A percentile compares a stretch with the other conserved stretches of the same genome.
Conservation (phyloP, 2,797 vertebrate species). For the Pampus argenteus region DNA sequence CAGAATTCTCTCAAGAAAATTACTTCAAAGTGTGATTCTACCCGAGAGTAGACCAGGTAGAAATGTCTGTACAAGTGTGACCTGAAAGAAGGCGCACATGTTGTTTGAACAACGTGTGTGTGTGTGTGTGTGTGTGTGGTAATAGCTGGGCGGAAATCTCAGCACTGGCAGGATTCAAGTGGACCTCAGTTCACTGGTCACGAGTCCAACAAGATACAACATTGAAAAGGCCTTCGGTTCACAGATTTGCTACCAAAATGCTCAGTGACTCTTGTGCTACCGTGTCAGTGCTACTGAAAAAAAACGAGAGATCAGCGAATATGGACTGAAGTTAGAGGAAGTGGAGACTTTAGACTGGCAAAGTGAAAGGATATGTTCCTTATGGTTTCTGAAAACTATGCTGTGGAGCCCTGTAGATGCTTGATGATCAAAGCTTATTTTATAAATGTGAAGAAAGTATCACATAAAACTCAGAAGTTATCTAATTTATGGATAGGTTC, state of each 20-base stretch:
- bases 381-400: neutral
- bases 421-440: neutral
- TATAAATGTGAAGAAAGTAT: neutral
- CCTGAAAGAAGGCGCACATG: neutral
- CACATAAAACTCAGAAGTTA: neutral
- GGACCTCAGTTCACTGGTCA: conserved; percentile 20
- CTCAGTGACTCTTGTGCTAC: conserved; percentile 33
- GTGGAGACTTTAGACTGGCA: neutral
- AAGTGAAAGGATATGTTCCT: neutral
- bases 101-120: neutral
- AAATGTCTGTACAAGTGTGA: conserved; percentile 13
- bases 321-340: neutral
- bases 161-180: conserved; percentile 20
- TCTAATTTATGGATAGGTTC: neutral
- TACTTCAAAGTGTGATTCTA: neutral
- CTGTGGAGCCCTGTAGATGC: neutral
- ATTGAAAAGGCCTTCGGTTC: conserved; percentile 27
- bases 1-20: conserved; percentile 16
- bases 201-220: conserved; percentile 1
- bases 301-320: neutral
- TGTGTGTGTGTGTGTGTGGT: neutral
- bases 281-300: conserved; percentile 33
- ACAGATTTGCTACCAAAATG: conserved; percentile 29
- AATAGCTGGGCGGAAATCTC: conserved; percentile 24
- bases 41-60: neutral